These are phyloP conservation scores for Esperia sulphurella DNA, from an alignment of 2,888 invertebrate genomes.

Conservation along the genomic window DNA sequence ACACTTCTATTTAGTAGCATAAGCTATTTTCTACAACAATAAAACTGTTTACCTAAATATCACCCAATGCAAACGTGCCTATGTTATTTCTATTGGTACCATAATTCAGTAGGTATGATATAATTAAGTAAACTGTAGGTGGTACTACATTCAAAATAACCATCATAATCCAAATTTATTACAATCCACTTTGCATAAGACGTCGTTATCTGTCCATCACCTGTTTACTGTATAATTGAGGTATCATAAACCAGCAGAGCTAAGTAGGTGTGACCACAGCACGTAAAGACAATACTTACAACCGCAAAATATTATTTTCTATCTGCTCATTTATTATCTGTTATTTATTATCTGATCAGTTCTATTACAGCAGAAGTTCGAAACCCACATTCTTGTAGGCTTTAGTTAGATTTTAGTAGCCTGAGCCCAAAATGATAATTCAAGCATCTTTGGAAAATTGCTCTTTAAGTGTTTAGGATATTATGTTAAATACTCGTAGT, in stretches of 20 bases:
- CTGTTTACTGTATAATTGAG: constrained; percentile 18
- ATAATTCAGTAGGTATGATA: background rate
- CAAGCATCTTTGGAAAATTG: too few relatives aligned
- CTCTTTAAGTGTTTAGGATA: too few relatives aligned
- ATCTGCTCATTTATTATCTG: background rate
- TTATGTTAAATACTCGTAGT: too few relatives aligned
- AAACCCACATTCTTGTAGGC: too few relatives aligned
- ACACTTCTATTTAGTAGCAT: too few relatives aligned
- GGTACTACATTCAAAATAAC: background rate
- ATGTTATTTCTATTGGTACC: too few relatives aligned
- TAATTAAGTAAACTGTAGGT: background rate
- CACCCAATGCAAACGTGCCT: background rate
- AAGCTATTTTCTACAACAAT: too few relatives aligned
- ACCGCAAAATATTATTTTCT: constrained; percentile 13
- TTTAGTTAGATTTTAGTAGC: too few relatives aligned
- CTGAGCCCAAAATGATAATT: too few relatives aligned
- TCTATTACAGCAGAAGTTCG: too few relatives aligned
- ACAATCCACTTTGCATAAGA: constrained; percentile 9
- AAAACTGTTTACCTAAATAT: too few relatives aligned
- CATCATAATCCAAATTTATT: constrained; percentile 7
- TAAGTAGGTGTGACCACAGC: constrained; percentile 26
- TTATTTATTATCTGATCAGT: background rate
- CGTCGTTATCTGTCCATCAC: constrained; percentile 11
- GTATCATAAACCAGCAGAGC: constrained; percentile 26
- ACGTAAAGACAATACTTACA: constrained; percentile 17